A percentile compares a stretch with the other conserved stretches of the same genome.
phyloP scores from a whole-genome alignment of 2,888 invertebrate species.

The Reticulitermes lucifugus region DNA sequence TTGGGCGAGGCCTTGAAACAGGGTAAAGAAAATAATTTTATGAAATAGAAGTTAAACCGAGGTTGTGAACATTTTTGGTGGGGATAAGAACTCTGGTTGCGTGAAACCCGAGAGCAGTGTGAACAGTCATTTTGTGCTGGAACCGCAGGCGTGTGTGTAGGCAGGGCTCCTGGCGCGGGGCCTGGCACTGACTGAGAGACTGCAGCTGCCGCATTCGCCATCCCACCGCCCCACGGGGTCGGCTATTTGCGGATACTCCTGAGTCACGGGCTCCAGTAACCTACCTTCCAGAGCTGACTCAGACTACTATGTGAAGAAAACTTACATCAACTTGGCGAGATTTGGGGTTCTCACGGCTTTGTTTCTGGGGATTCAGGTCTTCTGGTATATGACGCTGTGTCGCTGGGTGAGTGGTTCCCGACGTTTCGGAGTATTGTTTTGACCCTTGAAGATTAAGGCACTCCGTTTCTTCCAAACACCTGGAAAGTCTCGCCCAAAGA shows the following conservation, averaged over 20 bases:
- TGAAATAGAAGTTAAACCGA: not conserved
- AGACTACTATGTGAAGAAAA: too few species aligned
- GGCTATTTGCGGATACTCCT: constrained; percentile 47
- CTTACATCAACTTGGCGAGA: too few species aligned
- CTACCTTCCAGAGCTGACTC: not conserved
- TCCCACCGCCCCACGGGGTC: not conserved
- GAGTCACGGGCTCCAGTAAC: constrained; percentile 34
- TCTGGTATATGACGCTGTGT: too few species aligned
- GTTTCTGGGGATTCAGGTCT: too few species aligned
- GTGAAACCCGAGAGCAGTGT: constrained; percentile 28
- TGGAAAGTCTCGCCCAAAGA: too few species aligned
- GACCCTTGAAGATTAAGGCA: too few species aligned
- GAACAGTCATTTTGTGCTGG: constrained; percentile 19
- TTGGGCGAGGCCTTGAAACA: not conserved
- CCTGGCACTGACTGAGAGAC: constrained; percentile 45
- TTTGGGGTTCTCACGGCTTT: too few species aligned
- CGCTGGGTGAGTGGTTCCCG: too few species aligned
- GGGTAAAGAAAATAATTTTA: not conserved
- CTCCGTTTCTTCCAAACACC: too few species aligned
- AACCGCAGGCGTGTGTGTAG: not conserved
- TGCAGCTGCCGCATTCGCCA: constrained; percentile 42
- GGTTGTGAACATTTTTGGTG: constrained; percentile 29
- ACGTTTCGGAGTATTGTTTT: too few species aligned
- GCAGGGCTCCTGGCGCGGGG: constrained; percentile 36
- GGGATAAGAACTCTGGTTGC: not conserved